Percentiles rank a stretch among this genome's conserved stretches.
Conservation (phyloP, 2,888 invertebrate genomes). For the Aphelenchoides bicaudatus region DNA sequence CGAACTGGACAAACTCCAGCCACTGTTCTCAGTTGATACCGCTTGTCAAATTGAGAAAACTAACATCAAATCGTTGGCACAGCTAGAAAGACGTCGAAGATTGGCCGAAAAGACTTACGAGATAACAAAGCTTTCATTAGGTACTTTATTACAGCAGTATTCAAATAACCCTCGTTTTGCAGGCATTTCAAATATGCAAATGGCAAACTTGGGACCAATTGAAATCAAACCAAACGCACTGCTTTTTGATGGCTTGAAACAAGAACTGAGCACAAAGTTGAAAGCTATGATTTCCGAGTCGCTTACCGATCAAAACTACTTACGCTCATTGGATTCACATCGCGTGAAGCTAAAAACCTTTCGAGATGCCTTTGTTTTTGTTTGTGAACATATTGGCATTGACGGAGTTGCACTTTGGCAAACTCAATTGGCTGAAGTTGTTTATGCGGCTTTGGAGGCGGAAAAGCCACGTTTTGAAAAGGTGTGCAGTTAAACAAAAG, state of each 20-base stretch:
- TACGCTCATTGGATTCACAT: constrained; percentile 22
- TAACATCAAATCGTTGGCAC: constrained; percentile 33
- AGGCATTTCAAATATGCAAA: constrained; percentile 41
- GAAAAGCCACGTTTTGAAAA: background rate
- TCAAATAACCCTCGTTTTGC: constrained; percentile 11
- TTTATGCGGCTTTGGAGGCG: constrained; percentile 1
- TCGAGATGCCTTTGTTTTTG: constrained; percentile 42
- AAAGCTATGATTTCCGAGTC: constrained; percentile 17
- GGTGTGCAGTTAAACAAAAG: background rate
- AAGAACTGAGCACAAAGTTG: constrained; percentile 42
- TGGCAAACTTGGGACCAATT: constrained; percentile 34
- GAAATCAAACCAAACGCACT: constrained; percentile 37
- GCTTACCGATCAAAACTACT: constrained; percentile 18
- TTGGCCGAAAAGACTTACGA: constrained; percentile 45
- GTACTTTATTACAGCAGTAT: constrained; percentile 17
- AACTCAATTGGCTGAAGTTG: constrained; percentile 20
- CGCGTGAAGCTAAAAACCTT: constrained; percentile 25
- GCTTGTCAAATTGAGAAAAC: constrained; percentile 30
- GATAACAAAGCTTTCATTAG: constrained; percentile 43
- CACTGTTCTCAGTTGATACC: constrained; percentile 26
- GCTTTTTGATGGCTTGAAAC: constrained; percentile 47
- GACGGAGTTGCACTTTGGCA: constrained; percentile 48
- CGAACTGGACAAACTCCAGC: constrained; percentile 35
- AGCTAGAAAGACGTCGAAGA: constrained; percentile 36
- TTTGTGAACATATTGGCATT: constrained; percentile 53